Conservation (phyloP, 2,113 vertebrate genomes). For the Gasterosteus nipponicus region DNA sequence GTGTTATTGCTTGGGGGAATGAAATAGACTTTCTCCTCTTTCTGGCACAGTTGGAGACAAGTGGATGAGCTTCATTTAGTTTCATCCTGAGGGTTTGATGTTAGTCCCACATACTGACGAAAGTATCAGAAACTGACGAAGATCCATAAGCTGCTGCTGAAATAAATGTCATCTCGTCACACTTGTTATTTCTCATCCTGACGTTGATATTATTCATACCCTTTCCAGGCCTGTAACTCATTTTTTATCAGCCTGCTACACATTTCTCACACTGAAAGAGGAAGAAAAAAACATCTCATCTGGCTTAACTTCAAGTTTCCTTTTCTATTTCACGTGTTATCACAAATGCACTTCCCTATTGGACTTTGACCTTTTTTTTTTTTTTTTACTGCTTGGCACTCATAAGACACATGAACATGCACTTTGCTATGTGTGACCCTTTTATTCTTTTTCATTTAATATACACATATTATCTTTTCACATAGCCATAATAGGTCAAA, state of each 20-base stretch:
- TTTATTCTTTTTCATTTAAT: conserved; percentile 5
- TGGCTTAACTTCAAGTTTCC: not conserved
- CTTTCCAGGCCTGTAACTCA: not conserved
- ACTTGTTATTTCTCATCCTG: conserved; percentile 2
- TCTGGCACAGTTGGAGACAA: not conserved
- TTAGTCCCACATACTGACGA: not conserved
- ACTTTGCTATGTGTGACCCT: not conserved
- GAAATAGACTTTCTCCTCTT: not conserved
- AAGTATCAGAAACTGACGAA: not conserved
- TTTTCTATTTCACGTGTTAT: conserved; percentile 11
- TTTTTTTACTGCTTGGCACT: not conserved
- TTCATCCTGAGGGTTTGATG: conserved; percentile 1
- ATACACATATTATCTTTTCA: not conserved
- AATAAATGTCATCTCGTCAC: not conserved
- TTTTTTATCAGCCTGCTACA: not conserved
- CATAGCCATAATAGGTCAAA: not conserved
- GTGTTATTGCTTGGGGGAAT: conserved; percentile 2
- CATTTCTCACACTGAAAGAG: not conserved
- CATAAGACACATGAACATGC: conserved; percentile 24
- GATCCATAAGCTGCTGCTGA: not conserved
- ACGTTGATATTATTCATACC: not conserved
- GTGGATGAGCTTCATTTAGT: not conserved
- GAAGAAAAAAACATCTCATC: not conserved
- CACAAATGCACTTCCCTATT: not conserved
- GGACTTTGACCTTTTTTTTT: conserved; percentile 54